phyloP scores from a whole-genome alignment of 2,113 vertebrate species.

The Odocoileus hemionus region DNA sequence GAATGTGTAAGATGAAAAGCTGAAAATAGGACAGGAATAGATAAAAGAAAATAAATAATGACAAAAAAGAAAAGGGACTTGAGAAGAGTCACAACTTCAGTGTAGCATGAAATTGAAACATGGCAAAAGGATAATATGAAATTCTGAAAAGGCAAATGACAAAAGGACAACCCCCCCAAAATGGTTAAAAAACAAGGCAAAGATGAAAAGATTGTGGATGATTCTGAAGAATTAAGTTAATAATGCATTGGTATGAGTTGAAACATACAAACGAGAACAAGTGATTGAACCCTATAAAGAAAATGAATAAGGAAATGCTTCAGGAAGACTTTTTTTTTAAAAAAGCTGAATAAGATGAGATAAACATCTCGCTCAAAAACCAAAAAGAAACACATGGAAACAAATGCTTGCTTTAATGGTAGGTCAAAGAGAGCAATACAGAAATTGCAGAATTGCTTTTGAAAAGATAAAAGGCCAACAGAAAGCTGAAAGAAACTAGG shows the following conservation, averaged over 20 bases:
- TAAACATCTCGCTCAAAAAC: slow-evolving; percentile 36
- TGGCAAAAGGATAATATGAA: slow-evolving; percentile 62
- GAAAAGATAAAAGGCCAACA: slow-evolving; percentile 42
- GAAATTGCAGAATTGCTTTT: slow-evolving; percentile 53
- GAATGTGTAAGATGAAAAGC: slow-evolving; percentile 58
- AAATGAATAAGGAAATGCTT: slow-evolving; percentile 41
- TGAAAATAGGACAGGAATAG: slow-evolving; percentile 64
- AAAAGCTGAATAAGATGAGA: slow-evolving; percentile 19
- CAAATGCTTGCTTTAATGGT: slow-evolving; percentile 7
- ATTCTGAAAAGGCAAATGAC: slow-evolving; percentile 69
- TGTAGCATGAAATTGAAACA: slow-evolving; percentile 78
- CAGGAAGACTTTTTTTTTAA: neutral
- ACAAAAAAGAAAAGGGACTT: slow-evolving; percentile 63
- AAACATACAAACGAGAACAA: slow-evolving; percentile 45
- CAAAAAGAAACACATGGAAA: slow-evolving; percentile 32
- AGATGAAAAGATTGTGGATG: slow-evolving; percentile 40
- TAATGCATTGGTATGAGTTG: neutral
- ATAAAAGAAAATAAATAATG: slow-evolving; percentile 75
- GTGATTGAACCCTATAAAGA: slow-evolving; percentile 20
- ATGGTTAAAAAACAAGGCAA: slow-evolving; percentile 29
- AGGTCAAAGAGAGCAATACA: slow-evolving; percentile 24
- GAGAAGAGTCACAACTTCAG: slow-evolving; percentile 65
- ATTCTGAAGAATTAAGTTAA: slow-evolving; percentile 49
- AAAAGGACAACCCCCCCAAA: neutral
- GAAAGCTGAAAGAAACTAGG: neutral